A percentile compares a stretch with the other conserved stretches of the same genome.
phyloP scores from a whole-genome alignment of 2,797 vertebrate species.

The Scarus forsteni region DNA sequence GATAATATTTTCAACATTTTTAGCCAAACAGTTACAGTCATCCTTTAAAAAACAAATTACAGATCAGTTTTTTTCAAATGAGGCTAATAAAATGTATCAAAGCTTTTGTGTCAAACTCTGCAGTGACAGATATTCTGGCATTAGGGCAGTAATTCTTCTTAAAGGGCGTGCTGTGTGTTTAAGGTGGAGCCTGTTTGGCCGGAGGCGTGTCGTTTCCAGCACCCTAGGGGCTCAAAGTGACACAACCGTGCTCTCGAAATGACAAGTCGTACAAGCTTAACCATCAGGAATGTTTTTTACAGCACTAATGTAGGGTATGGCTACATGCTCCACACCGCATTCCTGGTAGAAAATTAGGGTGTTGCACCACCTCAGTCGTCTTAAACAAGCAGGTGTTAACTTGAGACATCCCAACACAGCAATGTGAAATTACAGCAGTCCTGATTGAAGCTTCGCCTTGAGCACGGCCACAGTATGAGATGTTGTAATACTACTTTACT shows the following conservation, averaged over 20 bases:
- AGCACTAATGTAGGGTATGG: neutral
- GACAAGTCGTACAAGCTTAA: slow-evolving; percentile 12
- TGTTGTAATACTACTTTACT: too few species aligned
- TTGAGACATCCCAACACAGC: neutral
- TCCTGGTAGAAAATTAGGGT: slow-evolving; percentile 10
- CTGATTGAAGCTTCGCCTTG: too few species aligned
- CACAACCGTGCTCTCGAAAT: neutral
- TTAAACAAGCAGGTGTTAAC: slow-evolving; percentile 22
- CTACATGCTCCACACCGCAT: slow-evolving; percentile 10
- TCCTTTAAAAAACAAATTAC: too few species aligned
- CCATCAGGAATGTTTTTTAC: slow-evolving; percentile 28
- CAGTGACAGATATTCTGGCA: slow-evolving; percentile 5
- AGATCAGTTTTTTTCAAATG: neutral
- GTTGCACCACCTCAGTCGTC: neutral
- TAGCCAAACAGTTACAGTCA: too few species aligned
- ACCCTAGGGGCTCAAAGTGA: neutral
- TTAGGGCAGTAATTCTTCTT: neutral
- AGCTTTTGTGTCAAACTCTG: neutral
- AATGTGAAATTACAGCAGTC: slow-evolving; percentile 16
- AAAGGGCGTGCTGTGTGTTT: slow-evolving; percentile 15
- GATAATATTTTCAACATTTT: too few species aligned
- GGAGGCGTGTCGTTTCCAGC: slow-evolving; percentile 19
- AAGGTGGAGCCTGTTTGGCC: slow-evolving; percentile 23
- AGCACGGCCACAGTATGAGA: too few species aligned
- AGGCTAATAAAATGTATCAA: neutral